Base-by-base conservation (phyloP, 2,113 vertebrate species). In the Empidonax alnorum region DNA sequence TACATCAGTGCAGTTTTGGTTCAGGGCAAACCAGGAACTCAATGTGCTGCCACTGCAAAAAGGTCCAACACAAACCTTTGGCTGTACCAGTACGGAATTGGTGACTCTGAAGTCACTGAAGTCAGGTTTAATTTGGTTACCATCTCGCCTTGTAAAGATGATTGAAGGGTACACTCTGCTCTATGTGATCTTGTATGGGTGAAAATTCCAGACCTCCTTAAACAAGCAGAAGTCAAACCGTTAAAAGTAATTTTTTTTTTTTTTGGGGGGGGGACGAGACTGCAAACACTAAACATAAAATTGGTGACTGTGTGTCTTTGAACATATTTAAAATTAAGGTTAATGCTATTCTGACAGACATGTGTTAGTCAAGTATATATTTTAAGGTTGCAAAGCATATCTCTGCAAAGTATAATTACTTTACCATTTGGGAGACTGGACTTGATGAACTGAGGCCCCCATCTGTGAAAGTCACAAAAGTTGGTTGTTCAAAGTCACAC, bases 191-290 rank as follows among this genome's bases (percentile, higher is more conserved):
- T 39, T 33, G 4, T 10, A 47, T 3, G 9, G 17, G 3, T 66
- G 20, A 58, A 75, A 87, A 81, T 35, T 39, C 27, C 24, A 71
- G 10, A 46, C 13, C 9, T 55, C 27, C n/a, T 52, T 55, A 41
- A 72, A 71, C 7, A 87, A 61, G 12, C 7, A 58, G 12, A 44
- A 53, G 4, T 21, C 44, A 79, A 72, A 72, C 3, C 24, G 4
- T 39, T 65, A 73, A 69, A 17, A 76, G 11, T 28, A 73, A 84
- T 41, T 52, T 76, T 44, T 2, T 19, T 50, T 50, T 25, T 50
- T 50, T 23, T 23, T 12, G 5, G 7, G 5, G 3, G 4, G 19
- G 2, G 1, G 7, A 4, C 2, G 6, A 2, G 5, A 3, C 16
- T 4, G 1, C 14, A 52, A n/a, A 44, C 19, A 49, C 4, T 20